Conservation (phyloP, 2,113 vertebrate genomes). For the Prunella himalayana region DNA sequence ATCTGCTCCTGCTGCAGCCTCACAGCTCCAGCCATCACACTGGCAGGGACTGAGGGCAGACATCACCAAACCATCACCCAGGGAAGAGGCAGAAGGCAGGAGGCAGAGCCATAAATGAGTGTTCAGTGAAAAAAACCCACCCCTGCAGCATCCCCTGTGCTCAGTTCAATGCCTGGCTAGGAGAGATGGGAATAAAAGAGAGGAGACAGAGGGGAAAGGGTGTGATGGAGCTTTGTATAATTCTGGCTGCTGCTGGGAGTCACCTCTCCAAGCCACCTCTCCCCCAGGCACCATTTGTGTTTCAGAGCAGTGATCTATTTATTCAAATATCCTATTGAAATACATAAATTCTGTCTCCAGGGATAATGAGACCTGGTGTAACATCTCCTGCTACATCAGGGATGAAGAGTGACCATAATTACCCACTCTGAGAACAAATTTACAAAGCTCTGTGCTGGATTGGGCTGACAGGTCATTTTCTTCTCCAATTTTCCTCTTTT, state of each 20-base stretch:
- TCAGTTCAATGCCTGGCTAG: accelerated
- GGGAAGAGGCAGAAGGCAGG: neutral
- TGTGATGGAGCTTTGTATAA: neutral
- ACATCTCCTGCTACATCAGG: neutral
- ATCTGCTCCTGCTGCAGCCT: neutral
- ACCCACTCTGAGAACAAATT: neutral
- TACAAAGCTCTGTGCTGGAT: neutral
- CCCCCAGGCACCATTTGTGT: neutral
- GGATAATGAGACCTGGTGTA: neutral
- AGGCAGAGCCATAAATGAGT: neutral
- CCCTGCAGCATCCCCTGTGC: neutral
- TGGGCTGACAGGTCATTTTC: neutral
- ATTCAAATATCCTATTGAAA: neutral
- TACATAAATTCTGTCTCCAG: neutral
- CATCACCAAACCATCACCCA: neutral
- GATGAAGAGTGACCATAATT: neutral
- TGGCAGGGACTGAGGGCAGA: neutral
- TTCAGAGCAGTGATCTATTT: neutral
- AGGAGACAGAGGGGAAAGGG: neutral
- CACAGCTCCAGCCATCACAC: neutral
- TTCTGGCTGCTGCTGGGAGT: neutral
- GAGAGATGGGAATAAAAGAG: neutral
- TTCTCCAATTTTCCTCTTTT: neutral
- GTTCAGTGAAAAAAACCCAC: neutral
- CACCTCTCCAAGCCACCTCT: neutral